These are phyloP conservation scores for Syrphus vitripennis DNA, from an alignment of 2,888 invertebrate genomes.

Conservation along the genomic window DNA sequence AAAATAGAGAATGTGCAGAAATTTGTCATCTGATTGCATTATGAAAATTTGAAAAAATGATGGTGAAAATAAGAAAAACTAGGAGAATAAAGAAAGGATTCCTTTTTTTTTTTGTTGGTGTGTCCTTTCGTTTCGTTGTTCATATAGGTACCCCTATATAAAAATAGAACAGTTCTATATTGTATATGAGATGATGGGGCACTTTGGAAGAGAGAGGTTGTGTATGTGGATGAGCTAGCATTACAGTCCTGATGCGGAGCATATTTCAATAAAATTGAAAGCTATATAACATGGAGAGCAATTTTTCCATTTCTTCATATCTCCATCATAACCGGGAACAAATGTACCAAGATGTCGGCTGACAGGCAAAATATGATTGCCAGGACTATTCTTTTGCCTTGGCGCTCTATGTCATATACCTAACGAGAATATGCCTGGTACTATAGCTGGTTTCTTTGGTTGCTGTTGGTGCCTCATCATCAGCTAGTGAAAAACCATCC, in stretches of 20 bases:
- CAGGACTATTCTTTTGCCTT: conserved; percentile 5
- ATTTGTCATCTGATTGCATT: conserved; percentile 72
- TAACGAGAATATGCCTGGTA: background rate
- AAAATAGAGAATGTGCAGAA: conserved; percentile 62
- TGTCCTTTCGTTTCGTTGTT: background rate
- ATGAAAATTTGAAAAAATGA: conserved; percentile 68
- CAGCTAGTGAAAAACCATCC: background rate
- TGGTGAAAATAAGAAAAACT: conserved; percentile 30
- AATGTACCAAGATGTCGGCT: conserved; percentile 71
- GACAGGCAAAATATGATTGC: conserved; percentile 69
- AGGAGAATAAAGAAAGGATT: conserved; percentile 23
- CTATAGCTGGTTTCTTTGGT: too few species aligned
- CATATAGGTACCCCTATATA: background rate
- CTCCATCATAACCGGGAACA: conserved; percentile 52
- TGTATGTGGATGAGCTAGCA: conserved; percentile 22
- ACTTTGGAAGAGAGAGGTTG: background rate
- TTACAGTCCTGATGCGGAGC: conserved; percentile 61
- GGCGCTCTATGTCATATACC: background rate
- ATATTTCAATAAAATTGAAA: conserved; percentile 71
- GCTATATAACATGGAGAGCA: conserved; percentile 65
- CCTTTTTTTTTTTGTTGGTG: background rate
- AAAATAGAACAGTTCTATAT: background rate
- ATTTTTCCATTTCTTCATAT: conserved; percentile 49
- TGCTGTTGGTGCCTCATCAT: conserved; percentile 2
- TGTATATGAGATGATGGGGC: background rate